Evolutionary conservation across 2,888 invertebrate genomes (phyloP).

Genomic region (Nymphalis urticae): DNA sequence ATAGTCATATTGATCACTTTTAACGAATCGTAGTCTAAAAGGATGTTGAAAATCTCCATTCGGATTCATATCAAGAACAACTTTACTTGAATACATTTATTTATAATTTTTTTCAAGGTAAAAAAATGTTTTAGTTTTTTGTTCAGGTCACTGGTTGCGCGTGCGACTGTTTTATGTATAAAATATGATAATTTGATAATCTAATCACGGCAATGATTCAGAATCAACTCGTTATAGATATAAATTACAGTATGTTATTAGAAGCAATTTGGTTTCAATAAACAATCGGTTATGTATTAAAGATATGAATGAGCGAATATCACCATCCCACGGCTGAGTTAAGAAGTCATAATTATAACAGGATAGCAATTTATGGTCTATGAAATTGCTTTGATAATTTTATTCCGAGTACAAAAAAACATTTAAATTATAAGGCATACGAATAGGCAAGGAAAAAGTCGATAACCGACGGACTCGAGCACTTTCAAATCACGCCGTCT

Average conservation of each 20-base stretch:
- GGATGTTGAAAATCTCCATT: background rate
- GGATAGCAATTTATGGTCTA: constrained; percentile 29
- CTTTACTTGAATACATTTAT: constrained; percentile 26
- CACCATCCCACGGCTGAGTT: constrained; percentile 44
- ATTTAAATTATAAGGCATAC: constrained; percentile 36
- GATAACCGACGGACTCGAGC: constrained; percentile 59
- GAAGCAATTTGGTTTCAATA: constrained; percentile 59
- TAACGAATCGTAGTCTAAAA: background rate
- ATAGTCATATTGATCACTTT: background rate
- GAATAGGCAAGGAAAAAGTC: constrained; percentile 51
- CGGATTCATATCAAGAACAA: background rate
- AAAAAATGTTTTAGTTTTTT: constrained; percentile 40
- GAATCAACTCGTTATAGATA: constrained; percentile 44
- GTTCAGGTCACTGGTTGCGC: constrained; percentile 39
- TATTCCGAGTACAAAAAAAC: constrained; percentile 20
- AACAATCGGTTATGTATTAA: constrained; percentile 52
- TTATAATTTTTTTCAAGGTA: constrained; percentile 28
- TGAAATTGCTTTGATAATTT: constrained; percentile 24
- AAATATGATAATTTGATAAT: constrained; percentile 66
- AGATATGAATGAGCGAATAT: constrained; percentile 50
- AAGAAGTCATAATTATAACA: constrained; percentile 38
- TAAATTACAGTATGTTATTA: constrained; percentile 52
- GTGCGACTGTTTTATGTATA: constrained; percentile 51
- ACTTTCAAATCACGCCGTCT: constrained; percentile 75
- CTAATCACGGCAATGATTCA: constrained; percentile 53